These are phyloP conservation scores for Sebastes fasciatus DNA, from an alignment of 2,113 vertebrate species.

Conservation along the genomic window DNA sequence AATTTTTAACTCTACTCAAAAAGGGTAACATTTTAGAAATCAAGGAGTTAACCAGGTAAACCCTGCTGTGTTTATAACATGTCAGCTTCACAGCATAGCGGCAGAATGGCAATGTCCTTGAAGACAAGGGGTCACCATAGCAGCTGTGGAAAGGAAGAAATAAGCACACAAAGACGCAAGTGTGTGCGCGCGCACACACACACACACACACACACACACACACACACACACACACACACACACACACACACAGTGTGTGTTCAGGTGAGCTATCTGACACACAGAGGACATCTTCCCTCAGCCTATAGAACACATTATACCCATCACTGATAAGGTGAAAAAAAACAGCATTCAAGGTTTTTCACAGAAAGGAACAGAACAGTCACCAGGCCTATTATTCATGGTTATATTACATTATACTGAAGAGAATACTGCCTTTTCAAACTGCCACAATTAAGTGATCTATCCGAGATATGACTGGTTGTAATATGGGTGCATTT, in stretches of 20 bases:
- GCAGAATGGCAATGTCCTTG: conserved; percentile 65
- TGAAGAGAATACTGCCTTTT: not conserved
- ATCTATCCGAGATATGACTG: not conserved
- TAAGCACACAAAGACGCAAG: not conserved
- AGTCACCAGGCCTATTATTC: not conserved
- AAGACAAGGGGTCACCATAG: conserved; percentile 64
- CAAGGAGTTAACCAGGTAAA: not conserved
- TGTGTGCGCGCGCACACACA: conserved; percentile 1
- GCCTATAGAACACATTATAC: not conserved
- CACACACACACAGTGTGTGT: not conserved
- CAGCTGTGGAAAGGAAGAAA: conserved; percentile 42
- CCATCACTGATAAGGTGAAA: not conserved
- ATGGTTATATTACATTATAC: not conserved
- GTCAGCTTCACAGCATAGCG: conserved; percentile 5
- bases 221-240: conserved; percentile 6
- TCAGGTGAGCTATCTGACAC: too few relatives aligned
- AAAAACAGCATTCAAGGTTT: not conserved
- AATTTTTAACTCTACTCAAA: too few relatives aligned
- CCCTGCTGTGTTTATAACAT: not conserved
- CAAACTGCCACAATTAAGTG: not conserved
- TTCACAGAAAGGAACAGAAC: not conserved
- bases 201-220: not conserved
- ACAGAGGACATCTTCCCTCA: conserved; percentile 1
- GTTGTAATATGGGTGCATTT: not conserved
- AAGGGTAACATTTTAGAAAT: not conserved